These are phyloP conservation scores for Chrysochloris asiatica DNA, from an alignment of 2,113 vertebrate genomes.

Conservation along the genomic window DNA sequence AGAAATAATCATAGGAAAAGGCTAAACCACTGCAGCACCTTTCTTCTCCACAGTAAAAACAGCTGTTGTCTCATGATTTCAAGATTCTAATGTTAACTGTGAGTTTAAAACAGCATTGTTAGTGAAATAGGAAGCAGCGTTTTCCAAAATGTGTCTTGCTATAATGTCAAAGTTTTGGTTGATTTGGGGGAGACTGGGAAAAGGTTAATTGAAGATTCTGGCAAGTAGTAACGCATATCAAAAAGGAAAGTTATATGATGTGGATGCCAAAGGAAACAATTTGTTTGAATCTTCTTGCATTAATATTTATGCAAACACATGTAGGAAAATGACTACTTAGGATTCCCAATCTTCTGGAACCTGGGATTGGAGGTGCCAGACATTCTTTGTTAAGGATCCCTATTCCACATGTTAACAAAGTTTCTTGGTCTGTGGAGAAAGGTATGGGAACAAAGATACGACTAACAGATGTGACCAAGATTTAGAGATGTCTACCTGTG, in stretches of 20 bases:
- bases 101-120: constrained; percentile 32
- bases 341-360: background rate
- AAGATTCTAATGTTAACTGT: constrained; percentile 11
- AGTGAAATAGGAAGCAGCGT: constrained; percentile 23
- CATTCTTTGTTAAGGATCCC: background rate
- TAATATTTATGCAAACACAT: background rate
- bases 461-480: background rate
- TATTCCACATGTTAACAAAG: background rate
- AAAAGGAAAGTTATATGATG: background rate
- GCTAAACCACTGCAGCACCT: background rate
- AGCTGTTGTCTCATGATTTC: constrained; percentile 3
- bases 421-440: background rate
- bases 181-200: background rate
- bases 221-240: background rate
- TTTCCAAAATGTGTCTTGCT: constrained; percentile 22
- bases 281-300: background rate
- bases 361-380: background rate
- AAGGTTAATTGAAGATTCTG: background rate
- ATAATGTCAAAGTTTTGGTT: constrained; percentile 12
- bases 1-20: constrained; percentile 8
- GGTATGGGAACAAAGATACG: background rate
- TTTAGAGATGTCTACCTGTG: background rate
- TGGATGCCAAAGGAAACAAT: background rate
- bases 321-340: background rate
- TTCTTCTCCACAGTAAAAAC: constrained; percentile 38